A percentile compares a stretch with the other conserved stretches of the same genome.
phyloP scores from a whole-genome alignment of 2,797 vertebrate species.

The Streptopelia turtur region DNA sequence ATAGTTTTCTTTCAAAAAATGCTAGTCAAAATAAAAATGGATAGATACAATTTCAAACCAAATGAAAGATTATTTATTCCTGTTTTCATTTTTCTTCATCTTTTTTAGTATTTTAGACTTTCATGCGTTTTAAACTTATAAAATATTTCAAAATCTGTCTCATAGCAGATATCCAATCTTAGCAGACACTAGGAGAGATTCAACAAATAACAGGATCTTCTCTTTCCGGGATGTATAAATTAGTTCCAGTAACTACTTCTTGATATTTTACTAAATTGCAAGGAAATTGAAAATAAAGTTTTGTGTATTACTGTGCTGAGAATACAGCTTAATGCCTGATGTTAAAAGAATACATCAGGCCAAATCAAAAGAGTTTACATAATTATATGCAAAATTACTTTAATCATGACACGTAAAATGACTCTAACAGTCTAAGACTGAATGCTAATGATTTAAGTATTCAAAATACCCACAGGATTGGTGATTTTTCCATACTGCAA shows the following conservation, averaged over 20 bases:
- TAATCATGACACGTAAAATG: not conserved
- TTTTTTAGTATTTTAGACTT: not conserved
- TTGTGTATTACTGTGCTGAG: not conserved
- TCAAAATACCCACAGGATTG: not conserved
- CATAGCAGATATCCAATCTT: not conserved
- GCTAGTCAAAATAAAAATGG: not conserved
- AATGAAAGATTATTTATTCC: not conserved
- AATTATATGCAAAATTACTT: not conserved
- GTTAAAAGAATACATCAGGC: not conserved
- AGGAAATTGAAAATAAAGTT: not conserved
- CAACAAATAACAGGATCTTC: not conserved
- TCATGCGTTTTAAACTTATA: not conserved
- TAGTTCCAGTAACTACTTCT: not conserved
- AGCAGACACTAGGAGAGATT: not conserved
- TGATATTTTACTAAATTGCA: not conserved
- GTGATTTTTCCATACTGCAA: not conserved
- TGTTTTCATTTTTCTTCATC: not conserved
- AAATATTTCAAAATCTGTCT: not conserved
- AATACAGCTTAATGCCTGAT: not conserved
- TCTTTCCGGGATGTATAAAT: not conserved
- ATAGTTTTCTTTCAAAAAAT: not conserved
- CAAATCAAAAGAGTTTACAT: not conserved
- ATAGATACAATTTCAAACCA: not conserved
- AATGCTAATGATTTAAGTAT: not conserved
- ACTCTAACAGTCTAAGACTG: not conserved